Conservation (phyloP, 2,888 invertebrate genomes). For the Folsomia candida region DNA sequence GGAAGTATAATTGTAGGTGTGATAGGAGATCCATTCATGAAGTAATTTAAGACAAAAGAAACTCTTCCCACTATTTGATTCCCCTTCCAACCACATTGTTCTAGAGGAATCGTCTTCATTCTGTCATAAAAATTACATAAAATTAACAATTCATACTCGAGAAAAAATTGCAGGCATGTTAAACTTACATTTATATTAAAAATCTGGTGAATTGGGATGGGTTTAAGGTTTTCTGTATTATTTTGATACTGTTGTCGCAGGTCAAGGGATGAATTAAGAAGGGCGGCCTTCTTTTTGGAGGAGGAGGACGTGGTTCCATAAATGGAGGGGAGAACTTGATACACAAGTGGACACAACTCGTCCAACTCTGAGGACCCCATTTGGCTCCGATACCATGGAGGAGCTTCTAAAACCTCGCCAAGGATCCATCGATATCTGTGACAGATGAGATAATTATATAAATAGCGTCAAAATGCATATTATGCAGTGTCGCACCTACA, state of each 20-base stretch:
- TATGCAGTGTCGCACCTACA: not conserved
- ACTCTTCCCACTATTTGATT: conserved; percentile 59
- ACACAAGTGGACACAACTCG: conserved; percentile 48
- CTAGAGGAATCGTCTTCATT: conserved; percentile 54
- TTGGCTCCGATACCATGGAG: conserved; percentile 46
- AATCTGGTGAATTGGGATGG: conserved; percentile 49
- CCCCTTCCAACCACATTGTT: conserved; percentile 60
- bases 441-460: too few relatives aligned
- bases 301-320: conserved; percentile 44
- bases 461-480: not conserved
- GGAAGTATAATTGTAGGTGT: conserved; percentile 47
- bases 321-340: conserved; percentile 44
- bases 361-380: conserved; percentile 48
- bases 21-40: conserved; percentile 59
- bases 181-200: conserved; percentile 46
- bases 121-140: conserved; percentile 31
- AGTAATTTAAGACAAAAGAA: conserved; percentile 59
- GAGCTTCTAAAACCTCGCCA: conserved; percentile 47
- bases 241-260: not conserved
- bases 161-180: too few relatives aligned
- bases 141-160: not conserved
- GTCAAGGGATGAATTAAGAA: conserved; percentile 19
- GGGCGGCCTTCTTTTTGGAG: conserved; percentile 28
- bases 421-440: conserved; percentile 49
- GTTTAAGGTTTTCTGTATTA: conserved; percentile 40